Conservation (phyloP, 64 coral and sea anemone species). For the Montipora capricornis region DNA sequence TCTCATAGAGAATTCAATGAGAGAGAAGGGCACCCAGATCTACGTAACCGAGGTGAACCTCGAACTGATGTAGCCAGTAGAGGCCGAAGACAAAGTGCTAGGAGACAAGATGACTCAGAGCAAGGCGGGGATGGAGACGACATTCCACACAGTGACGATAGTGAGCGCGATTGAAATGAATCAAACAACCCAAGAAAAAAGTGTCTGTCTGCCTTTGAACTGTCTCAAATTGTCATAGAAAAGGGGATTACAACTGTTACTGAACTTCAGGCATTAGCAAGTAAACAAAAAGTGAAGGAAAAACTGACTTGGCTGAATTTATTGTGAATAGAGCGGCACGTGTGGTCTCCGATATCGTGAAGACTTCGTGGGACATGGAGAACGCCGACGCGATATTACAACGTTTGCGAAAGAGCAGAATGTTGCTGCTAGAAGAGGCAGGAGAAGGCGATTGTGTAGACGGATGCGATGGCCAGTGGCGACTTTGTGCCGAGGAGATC, state of each 20-base stretch:
- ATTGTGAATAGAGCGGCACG: conserved; percentile 17
- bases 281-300: conserved; percentile 38
- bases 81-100: neutral
- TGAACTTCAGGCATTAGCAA: conserved; percentile 1
- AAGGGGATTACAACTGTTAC: neutral
- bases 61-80: conserved; percentile 14
- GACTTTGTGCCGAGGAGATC: conserved; percentile 34
- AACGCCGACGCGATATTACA: conserved; percentile 5
- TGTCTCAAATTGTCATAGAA: neutral
- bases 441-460: neutral
- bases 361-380: conserved; percentile 47
- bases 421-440: neutral
- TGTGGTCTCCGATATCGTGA: conserved; percentile 23
- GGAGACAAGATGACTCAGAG: conserved; percentile 39
- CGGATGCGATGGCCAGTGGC: conserved; percentile 30
- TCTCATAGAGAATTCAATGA: conserved; percentile 56
- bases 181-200: conserved; percentile 20
- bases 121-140: neutral
- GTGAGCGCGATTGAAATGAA: neutral
- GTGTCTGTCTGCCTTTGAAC: conserved; percentile 18
- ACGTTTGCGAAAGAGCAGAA: conserved; percentile 44
- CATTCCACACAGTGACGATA: neutral
- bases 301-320: conserved; percentile 27
- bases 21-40: conserved; percentile 60
- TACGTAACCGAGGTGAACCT: conserved; percentile 33